A percentile compares a stretch with the other conserved stretches of the same genome.
phyloP scores from a whole-genome alignment of 2,888 invertebrate genomes.

The Eristalis tenax region DNA sequence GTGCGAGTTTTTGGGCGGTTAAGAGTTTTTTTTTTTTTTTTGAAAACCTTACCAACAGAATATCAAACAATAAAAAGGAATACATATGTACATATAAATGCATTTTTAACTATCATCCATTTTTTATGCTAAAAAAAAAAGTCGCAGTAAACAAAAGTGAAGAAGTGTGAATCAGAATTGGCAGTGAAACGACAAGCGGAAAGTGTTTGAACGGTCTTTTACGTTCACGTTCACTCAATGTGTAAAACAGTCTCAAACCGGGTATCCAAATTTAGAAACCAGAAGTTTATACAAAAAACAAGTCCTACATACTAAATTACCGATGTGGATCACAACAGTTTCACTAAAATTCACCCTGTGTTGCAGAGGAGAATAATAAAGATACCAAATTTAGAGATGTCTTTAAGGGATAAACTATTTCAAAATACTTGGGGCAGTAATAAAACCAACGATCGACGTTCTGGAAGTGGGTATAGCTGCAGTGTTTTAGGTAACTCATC shows the following conservation, averaged over 20 bases:
- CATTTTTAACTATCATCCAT: background rate
- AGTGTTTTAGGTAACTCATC: constrained; percentile 80
- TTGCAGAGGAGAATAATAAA: constrained; percentile 3
- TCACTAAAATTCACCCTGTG: constrained; percentile 40
- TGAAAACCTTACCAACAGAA: constrained; percentile 26
- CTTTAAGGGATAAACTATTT: constrained; percentile 79
- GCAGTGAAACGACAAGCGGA: constrained; percentile 50
- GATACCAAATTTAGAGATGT: constrained; percentile 41
- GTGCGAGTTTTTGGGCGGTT: constrained; percentile 43
- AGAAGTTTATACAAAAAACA: constrained; percentile 33
- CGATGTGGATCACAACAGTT: constrained; percentile 42
- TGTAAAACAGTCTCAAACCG: constrained; percentile 30
- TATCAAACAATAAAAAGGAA: constrained; percentile 11
- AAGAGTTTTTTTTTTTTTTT: constrained; percentile 30
- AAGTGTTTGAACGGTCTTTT: constrained; percentile 56
- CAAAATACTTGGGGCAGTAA: constrained; percentile 81
- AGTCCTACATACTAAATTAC: constrained; percentile 6
- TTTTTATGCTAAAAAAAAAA: constrained; percentile 24
- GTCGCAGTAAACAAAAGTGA: constrained; percentile 21
- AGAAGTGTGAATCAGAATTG: constrained; percentile 60
- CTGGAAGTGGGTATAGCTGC: constrained; percentile 81
- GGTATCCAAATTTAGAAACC: constrained; percentile 54
- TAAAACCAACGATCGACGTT: constrained; percentile 80
- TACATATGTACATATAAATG: background rate
- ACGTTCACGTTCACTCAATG: constrained; percentile 21